A percentile compares a stretch with the other conserved stretches of the same genome.
Evolutionary conservation across 2,797 vertebrate species (phyloP).

Genomic region (Oreochromis grahami): DNA sequence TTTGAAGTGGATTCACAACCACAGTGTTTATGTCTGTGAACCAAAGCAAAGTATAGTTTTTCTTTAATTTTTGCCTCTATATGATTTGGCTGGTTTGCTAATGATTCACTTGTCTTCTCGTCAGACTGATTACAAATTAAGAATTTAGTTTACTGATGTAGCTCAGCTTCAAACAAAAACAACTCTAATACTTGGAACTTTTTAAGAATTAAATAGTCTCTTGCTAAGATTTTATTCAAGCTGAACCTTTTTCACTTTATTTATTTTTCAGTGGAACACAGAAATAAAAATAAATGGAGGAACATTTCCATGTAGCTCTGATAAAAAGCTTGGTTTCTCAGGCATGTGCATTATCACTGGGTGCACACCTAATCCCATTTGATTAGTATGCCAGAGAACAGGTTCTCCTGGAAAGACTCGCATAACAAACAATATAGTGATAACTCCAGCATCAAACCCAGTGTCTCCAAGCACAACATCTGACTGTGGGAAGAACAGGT

Average conservation of each 20-base stretch:
- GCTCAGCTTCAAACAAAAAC: not conserved
- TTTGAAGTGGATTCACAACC: not conserved
- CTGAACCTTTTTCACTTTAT: not conserved
- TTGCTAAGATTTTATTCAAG: not conserved
- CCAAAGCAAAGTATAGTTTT: not conserved
- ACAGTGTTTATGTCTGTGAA: not conserved
- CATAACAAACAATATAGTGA: not conserved
- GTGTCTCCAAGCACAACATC: not conserved
- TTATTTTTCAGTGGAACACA: not conserved
- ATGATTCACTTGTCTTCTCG: not conserved
- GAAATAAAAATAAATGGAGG: not conserved
- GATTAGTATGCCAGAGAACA: not conserved
- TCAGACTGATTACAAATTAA: not conserved
- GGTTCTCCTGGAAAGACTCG: not conserved
- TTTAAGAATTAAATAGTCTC: not conserved
- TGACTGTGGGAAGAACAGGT: not conserved
- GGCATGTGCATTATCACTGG: not conserved
- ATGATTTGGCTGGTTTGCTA: not conserved
- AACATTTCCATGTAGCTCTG: not conserved
- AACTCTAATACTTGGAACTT: not conserved
- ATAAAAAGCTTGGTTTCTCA: not conserved
- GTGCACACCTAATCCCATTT: not conserved
- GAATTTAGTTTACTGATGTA: not conserved
- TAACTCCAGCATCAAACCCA: not conserved
- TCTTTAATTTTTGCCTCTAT: not conserved